Evolutionary conservation across 37 sponge, comb jelly and placozoan species (phyloP).

Genomic region (Axinella damicornis): DNA sequence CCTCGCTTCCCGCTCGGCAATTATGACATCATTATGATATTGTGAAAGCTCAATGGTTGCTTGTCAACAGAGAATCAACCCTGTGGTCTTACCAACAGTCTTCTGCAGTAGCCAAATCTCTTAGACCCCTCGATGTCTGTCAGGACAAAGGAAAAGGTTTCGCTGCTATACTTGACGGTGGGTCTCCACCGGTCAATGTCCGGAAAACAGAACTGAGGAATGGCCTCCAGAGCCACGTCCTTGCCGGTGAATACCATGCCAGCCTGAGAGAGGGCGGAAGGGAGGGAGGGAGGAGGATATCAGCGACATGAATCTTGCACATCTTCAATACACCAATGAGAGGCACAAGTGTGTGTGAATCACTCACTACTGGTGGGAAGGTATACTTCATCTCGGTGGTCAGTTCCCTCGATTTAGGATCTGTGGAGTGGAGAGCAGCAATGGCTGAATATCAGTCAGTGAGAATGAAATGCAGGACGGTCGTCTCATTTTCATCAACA

Average conservation of each 20-base stretch:
- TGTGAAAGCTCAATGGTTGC: too few relatives aligned
- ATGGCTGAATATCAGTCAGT: too few relatives aligned
- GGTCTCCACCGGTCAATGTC: conserved; percentile 77
- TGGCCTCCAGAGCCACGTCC: conserved; percentile 47
- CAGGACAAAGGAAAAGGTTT: conserved; percentile 91
- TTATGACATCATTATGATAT: too few relatives aligned
- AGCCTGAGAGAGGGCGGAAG: background rate
- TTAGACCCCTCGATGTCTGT: conserved; percentile 84
- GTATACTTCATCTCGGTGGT: conserved; percentile 68
- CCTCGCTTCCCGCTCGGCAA: too few relatives aligned
- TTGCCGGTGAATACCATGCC: conserved; percentile 40
- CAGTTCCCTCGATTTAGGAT: conserved; percentile 17
- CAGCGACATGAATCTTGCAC: too few relatives aligned
- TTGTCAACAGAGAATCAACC: too few relatives aligned
- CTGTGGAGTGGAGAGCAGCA: conserved; percentile 4
- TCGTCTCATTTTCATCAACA: too few relatives aligned
- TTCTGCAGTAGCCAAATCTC: conserved; percentile 92
- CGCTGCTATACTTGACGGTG: conserved; percentile 66
- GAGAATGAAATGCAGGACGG: too few relatives aligned
- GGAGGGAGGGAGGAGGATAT: background rate
- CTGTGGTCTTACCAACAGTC: conserved; percentile 72
- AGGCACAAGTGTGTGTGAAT: too few relatives aligned
- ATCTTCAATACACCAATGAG: too few relatives aligned
- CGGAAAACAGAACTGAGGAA: conserved; percentile 94
- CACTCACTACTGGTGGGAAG: conserved; percentile 69